Conservation (phyloP, 2,888 invertebrate genomes). For the Sicus ferrugineus region DNA sequence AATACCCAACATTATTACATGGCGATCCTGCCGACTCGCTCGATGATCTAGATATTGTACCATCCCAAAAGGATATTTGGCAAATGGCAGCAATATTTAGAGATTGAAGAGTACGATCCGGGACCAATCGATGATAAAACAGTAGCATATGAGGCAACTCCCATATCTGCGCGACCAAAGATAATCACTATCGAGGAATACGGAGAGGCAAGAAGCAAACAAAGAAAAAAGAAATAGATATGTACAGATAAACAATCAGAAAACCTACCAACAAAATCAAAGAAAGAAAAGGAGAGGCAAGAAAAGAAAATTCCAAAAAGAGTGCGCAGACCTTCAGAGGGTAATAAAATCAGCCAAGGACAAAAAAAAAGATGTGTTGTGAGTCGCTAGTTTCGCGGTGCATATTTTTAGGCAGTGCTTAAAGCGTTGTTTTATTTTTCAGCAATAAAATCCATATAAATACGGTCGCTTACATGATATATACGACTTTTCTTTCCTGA, state of each 20-base stretch:
- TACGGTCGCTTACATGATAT: too few species aligned
- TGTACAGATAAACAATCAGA: not conserved
- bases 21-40: not conserved
- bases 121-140: too few species aligned
- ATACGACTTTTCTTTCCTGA: too few species aligned
- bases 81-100: not conserved
- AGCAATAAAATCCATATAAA: too few species aligned
- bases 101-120: not conserved
- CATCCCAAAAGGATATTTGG: not conserved
- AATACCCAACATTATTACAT: too few species aligned
- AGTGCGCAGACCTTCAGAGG: not conserved
- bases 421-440: too few species aligned
- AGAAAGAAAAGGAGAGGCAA: not conserved
- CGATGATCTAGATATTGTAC: not conserved
- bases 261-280: not conserved
- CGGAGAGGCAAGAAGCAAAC: not conserved
- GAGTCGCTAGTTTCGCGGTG: too few species aligned
- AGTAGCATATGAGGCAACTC: not conserved
- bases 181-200: not conserved
- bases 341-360: not conserved
- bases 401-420: too few species aligned
- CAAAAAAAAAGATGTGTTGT: not conserved
- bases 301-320: not conserved
- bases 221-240: not conserved
- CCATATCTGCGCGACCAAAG: not conserved